A percentile compares a stretch with the other conserved stretches of the same genome.
Conservation (phyloP, 2,797 vertebrate genomes). For the Lateolabrax maculatus region DNA sequence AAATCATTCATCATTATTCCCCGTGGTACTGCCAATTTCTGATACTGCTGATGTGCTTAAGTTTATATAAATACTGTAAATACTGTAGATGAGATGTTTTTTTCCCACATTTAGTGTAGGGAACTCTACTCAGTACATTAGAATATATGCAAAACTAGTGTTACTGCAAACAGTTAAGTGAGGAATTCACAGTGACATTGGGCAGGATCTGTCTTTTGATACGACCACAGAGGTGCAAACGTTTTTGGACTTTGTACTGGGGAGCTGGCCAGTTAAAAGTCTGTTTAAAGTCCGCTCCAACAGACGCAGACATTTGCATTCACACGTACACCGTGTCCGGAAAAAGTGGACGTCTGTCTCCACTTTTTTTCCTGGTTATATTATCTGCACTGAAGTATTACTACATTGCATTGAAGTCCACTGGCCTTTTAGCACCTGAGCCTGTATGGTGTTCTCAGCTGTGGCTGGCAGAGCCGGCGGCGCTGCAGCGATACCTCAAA, state of each 20-base stretch:
- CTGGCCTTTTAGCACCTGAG: slow-evolving; percentile 22
- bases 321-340: too few relatives aligned
- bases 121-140: not conserved
- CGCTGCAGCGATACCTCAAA: slow-evolving; percentile 11
- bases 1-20: slow-evolving; percentile 23
- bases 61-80: slow-evolving; percentile 30
- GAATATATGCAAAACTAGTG: not conserved
- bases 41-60: slow-evolving; percentile 28
- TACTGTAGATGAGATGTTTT: slow-evolving; percentile 22
- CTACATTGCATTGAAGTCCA: not conserved
- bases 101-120: not conserved
- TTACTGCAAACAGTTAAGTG: not conserved
- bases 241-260: too few relatives aligned
- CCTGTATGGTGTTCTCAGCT: slow-evolving; percentile 5
- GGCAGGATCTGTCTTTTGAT: not conserved
- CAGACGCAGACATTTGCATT: too few relatives aligned
- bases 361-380: not conserved
- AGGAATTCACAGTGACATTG: not conserved
- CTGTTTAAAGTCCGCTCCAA: too few relatives aligned
- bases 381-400: too few relatives aligned
- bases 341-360: too few relatives aligned
- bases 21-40: not conserved
- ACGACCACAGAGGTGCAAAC: not conserved
- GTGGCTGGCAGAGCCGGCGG: not conserved
- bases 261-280: too few relatives aligned